Evolutionary conservation across 2,113 vertebrate species (phyloP).

Genomic region (Rhipidura dahli): DNA sequence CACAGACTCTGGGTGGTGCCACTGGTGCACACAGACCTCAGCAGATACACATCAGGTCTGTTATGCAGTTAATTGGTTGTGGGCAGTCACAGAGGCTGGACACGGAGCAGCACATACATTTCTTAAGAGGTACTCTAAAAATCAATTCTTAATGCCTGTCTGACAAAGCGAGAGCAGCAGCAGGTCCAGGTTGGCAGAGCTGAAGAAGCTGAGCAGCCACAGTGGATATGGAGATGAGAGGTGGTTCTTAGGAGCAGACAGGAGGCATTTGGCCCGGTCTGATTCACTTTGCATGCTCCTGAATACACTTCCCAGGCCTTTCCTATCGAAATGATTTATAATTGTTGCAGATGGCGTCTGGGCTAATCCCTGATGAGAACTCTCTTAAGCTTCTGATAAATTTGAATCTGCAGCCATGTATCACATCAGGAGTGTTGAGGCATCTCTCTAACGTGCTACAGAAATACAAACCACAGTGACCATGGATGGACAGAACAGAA

Average conservation of each 20-base stretch:
- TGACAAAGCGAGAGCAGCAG: background rate
- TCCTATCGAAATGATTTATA: background rate
- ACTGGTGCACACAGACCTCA: background rate
- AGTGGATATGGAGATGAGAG: background rate
- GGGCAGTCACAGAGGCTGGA: background rate
- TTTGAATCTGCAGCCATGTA: background rate
- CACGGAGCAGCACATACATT: background rate
- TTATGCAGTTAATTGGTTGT: background rate
- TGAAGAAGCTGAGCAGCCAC: background rate
- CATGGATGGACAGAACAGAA: background rate
- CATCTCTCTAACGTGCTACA: background rate
- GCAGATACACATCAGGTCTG: background rate
- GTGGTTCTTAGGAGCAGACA: background rate
- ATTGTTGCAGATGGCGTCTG: background rate
- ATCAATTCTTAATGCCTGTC: background rate
- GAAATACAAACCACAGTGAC: background rate
- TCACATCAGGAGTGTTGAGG: background rate
- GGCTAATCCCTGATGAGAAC: conserved; percentile 19
- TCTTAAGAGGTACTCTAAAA: background rate
- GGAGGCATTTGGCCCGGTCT: background rate
- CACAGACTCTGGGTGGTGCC: background rate
- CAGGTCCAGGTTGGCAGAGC: background rate
- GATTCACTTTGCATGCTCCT: background rate
- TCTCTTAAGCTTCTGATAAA: background rate
- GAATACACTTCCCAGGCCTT: background rate